These are phyloP conservation scores for Rattus rattus DNA, from an alignment of 2,113 vertebrate species.

Conservation along the genomic window DNA sequence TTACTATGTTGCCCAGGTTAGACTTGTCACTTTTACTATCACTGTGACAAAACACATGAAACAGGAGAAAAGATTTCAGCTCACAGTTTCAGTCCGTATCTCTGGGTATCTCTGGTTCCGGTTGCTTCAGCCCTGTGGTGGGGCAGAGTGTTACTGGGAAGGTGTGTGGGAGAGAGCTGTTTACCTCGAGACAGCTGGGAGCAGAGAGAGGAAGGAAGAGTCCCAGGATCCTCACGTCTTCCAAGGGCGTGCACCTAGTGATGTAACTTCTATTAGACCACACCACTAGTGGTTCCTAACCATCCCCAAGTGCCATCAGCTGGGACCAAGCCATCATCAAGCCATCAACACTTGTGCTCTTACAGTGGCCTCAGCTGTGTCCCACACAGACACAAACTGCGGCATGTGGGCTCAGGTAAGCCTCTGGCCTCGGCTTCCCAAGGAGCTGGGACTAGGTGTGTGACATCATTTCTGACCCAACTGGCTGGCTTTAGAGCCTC, in stretches of 20 bases:
- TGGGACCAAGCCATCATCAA: neutral
- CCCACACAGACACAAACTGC: neutral
- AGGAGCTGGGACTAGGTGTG: neutral
- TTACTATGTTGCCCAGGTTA: neutral
- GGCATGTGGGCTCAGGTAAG: neutral
- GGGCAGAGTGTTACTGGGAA: neutral
- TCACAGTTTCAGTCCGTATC: neutral
- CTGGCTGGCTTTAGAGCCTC: constrained; percentile 6
- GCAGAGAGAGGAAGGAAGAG: neutral
- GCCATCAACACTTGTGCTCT: neutral
- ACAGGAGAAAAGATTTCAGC: neutral
- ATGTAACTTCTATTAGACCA: neutral
- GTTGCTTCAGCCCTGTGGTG: neutral
- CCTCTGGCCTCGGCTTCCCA: neutral
- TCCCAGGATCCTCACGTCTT: neutral
- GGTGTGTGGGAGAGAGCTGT: neutral
- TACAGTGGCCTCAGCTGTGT: neutral
- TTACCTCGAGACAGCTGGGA: neutral
- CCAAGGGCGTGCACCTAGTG: neutral
- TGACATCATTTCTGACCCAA: neutral
- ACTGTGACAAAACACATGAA: neutral
- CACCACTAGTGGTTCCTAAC: neutral
- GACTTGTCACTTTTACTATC: neutral
- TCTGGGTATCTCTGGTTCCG: neutral
- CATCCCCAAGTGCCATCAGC: neutral